A percentile compares a stretch with the other conserved stretches of the same genome.
Conservation (phyloP, 2,797 vertebrate species). For the Smutsia gigantea region DNA sequence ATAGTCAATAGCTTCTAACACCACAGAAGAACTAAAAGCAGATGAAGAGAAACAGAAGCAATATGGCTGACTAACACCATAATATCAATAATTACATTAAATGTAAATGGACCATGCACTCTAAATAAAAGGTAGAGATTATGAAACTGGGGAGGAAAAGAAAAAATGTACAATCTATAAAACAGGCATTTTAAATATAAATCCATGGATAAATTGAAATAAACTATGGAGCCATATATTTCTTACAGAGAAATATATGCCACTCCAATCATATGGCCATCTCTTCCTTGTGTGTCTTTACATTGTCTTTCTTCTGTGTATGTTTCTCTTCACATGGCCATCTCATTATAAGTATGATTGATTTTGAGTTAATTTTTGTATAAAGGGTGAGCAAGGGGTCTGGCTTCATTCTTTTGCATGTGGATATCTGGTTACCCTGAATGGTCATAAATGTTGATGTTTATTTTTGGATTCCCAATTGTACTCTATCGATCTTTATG, state of each 20-base stretch:
- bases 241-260: background rate
- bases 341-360: background rate
- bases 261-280: too few relatives aligned
- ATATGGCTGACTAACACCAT: background rate
- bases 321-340: background rate
- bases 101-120: background rate
- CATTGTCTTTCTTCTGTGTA: background rate
- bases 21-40: background rate
- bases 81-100: background rate
- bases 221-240: background rate
- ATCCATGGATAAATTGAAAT: too few relatives aligned
- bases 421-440: too few relatives aligned
- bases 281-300: background rate
- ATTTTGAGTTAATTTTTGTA: too few relatives aligned
- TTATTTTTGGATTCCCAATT: background rate
- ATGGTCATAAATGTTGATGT: too few relatives aligned
- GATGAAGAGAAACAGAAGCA: background rate
- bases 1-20: background rate
- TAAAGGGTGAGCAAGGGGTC: too few relatives aligned
- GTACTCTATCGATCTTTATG: background rate
- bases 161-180: background rate
- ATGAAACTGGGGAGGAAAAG: background rate
- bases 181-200: too few relatives aligned
- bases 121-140: background rate
- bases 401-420: background rate